Base-by-base conservation (phyloP, 2,888 invertebrate species). In the Branchipolynoe longqiensis region DNA sequence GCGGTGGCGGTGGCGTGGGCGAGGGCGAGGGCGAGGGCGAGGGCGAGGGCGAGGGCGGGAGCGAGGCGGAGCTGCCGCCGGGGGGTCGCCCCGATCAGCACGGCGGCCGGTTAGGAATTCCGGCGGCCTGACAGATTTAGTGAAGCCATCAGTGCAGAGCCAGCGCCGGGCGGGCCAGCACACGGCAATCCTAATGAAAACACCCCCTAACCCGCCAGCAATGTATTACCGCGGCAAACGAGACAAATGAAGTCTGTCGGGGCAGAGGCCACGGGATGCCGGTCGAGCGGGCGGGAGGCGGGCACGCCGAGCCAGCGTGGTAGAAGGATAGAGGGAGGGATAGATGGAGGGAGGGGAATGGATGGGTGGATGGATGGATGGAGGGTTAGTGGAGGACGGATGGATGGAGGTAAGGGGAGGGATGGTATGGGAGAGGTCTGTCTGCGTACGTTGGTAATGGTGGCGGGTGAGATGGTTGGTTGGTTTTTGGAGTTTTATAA, bases 231-330 rank as follows among this genome's bases (percentile, higher is more conserved):
- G 69, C 38, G 69, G 36, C 36, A 8, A 69, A 69, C 69, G 69
- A 69, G 69, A 69, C 69, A 69, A 69, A 69, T 69, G 69, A 38
- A 69, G 69, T 69, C 69, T 69, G 69, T 12, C 22, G 62, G 62
- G 58, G 58, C 58, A n/a, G 56, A 25, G 56, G 56, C 56, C 28
- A 2, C 3, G 25, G 62, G 62, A 31, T 48, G 48, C 18, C 8
- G 48, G 48, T 8, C 48, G 48, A 18, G 48, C 18, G 48, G 48
- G n/a, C n/a, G n/a, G 48, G 48, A 48, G 8, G 48, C 8, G 48
- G 48, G 48, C 18, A 8, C 8, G 48, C 18, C 18, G 48, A 48
- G 8, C 8, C 18, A 18, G 48, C 8, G 48, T 48, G 48, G 48
- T 8, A 48, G 48, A 18, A 18, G 18, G 48, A 48, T 8, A 12